Percentiles rank a stretch among this genome's conserved stretches.
Conservation (phyloP, 2,113 vertebrate genomes). For the Drymodes brunneopygia region DNA sequence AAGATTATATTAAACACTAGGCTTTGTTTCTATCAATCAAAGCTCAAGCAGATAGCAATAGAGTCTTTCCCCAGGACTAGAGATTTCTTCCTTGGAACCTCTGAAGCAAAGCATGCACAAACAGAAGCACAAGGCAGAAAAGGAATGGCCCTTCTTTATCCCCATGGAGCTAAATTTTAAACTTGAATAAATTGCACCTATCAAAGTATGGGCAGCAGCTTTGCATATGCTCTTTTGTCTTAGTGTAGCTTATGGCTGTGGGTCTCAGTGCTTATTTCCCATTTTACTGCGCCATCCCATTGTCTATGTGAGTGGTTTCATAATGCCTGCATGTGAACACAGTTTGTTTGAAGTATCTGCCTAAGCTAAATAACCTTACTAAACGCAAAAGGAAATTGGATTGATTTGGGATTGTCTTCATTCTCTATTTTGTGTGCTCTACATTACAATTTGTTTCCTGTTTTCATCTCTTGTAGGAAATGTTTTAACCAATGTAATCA, state of each 20-base stretch:
- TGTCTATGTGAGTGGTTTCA: not conserved
- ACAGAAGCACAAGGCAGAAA: not conserved
- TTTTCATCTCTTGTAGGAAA: not conserved
- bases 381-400: not conserved
- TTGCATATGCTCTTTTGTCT: not conserved
- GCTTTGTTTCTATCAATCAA: not conserved
- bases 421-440: not conserved
- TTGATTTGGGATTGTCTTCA: not conserved
- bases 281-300: not conserved
- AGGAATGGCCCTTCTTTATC: not conserved
- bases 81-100: not conserved
- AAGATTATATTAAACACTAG: not conserved
- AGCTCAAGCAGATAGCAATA: not conserved
- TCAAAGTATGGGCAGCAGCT: not conserved
- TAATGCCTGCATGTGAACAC: not conserved
- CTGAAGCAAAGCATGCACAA: not conserved
- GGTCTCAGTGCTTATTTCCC: not conserved
- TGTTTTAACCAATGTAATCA: not conserved
- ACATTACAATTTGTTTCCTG: not conserved
- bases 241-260: not conserved
- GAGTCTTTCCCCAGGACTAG: not conserved
- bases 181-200: not conserved
- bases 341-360: not conserved
- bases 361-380: not conserved
- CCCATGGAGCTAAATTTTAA: not conserved